Evolutionary conservation across 2,888 invertebrate genomes (phyloP), one percentile per base, ranked within the genome.

Genomic region (Dysmachus trigonus): DNA sequence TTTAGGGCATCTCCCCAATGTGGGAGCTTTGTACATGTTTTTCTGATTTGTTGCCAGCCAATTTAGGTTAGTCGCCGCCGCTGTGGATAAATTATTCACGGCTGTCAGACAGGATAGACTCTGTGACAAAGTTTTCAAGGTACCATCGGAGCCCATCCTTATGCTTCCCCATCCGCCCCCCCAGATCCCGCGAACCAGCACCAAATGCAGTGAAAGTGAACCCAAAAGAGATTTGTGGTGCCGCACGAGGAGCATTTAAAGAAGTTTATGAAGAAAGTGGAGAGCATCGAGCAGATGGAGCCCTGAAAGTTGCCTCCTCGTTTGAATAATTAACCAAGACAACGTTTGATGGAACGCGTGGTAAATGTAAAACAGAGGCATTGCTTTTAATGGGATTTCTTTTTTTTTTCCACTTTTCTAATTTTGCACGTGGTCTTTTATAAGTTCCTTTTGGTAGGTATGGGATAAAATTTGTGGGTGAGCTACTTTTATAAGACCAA

Each of bases 61-160:
- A 76, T 76, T 76, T 76, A 76, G 76, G 76, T 76, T 76, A 76
- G 35, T 76, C 76, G 76, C 22, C 76, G 76, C 62, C 62, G 72
- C 41, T 10, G 18, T 33, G 33, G 35, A 76, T 76, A 76, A 35
- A 76, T 76, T 76, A 76, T 76, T 76, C 76, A 76, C 76, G 35
- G 13, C 76, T 62, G 62, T 62, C 62, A 62, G 62, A 62, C 62
- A 27, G 62, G 62, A 62, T 62, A 62, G 62, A 62, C 62, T 27
- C 62, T 22, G 62, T 62, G 62, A 62, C 62, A 62, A 62, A 62
- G 62, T 62, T 62, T 62, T 62, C 27, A 62, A 62, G 62, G 62
- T 62, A 62, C n/a, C 31, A 2, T 31, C 3, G 31, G 2, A 31
- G 5, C 31, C 31, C 31, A 31, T 5, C 31, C n/a, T n/a, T n/a